Conservation (phyloP, 2,888 invertebrate species). For the Eristalis intricaria region DNA sequence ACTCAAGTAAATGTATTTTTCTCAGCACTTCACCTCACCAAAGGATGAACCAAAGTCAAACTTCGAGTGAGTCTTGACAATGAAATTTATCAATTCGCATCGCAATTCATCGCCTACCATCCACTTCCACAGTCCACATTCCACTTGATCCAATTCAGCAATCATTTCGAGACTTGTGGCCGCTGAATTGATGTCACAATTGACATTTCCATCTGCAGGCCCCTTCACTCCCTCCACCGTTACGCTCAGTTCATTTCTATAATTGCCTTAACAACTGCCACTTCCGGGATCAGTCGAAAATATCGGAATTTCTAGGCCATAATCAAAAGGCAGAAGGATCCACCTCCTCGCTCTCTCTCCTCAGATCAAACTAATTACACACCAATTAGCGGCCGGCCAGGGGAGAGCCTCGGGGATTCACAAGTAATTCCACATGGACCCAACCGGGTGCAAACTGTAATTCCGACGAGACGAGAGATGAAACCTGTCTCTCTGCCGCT, state of each 20-base stretch:
- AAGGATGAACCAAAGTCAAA: no score
- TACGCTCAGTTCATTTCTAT: background rate
- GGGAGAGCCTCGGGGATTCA: background rate
- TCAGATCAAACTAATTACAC: constrained; percentile 27
- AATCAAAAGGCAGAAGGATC: constrained; percentile 25
- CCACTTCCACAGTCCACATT: no score
- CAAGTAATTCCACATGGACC: background rate
- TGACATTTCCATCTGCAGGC: background rate
- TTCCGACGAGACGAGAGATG: background rate
- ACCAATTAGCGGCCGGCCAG: constrained; percentile 21
- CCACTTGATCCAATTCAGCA: no score
- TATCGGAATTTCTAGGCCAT: background rate
- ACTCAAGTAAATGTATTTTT: no score
- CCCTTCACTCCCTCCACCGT: background rate
- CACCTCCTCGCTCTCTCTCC: background rate
- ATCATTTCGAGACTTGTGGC: no score
- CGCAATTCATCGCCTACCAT: no score
- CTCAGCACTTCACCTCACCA: no score
- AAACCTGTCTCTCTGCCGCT: constrained; percentile 18
- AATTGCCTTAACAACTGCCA: constrained; percentile 13
- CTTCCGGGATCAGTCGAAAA: constrained; percentile 7
- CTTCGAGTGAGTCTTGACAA: no score
- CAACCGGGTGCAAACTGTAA: constrained; percentile 7
- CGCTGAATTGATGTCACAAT: background rate
- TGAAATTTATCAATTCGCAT: no score